Percentiles rank a stretch among this genome's conserved stretches.
phyloP scores from a whole-genome alignment of 2,888 invertebrate species.

The Eutolmus rufibarbis region DNA sequence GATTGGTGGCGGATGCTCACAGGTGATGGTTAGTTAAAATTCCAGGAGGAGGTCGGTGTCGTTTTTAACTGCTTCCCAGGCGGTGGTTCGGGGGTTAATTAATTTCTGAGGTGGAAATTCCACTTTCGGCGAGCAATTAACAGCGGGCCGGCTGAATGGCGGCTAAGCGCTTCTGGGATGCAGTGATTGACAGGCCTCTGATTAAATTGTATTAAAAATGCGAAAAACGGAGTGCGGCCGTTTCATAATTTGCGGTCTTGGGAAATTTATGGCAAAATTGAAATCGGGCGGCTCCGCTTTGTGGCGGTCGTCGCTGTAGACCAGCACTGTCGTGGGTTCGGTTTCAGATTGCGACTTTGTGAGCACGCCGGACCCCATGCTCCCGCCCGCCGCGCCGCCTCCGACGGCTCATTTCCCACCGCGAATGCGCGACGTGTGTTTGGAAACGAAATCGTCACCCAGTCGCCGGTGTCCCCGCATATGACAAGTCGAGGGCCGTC shows the following conservation, averaged over 20 bases:
- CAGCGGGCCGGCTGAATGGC: background rate
- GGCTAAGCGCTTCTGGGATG: background rate
- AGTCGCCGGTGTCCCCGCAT: constrained; percentile 12
- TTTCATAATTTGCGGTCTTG: constrained; percentile 32
- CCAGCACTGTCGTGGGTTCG: background rate
- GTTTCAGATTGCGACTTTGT: constrained; percentile 18
- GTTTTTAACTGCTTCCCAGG: background rate
- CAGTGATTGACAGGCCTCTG: constrained; percentile 4
- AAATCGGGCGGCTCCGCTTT: constrained; percentile 33
- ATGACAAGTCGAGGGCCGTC: constrained; percentile 41
- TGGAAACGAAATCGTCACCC: constrained; percentile 43
- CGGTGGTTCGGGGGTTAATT: background rate
- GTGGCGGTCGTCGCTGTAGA: constrained; percentile 21
- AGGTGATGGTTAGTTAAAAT: background rate
- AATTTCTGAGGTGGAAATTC: constrained; percentile 13
- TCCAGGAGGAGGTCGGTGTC: background rate
- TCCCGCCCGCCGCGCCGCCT: background rate
- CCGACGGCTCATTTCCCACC: background rate
- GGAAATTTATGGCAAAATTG: constrained; percentile 40
- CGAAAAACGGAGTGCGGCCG: background rate
- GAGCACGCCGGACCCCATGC: background rate
- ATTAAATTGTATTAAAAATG: constrained; percentile 27
- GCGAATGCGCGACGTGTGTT: constrained; percentile 14
- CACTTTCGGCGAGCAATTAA: background rate
- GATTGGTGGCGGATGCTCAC: background rate